A percentile compares a stretch with the other conserved stretches of the same genome.
Conservation (phyloP, 1,140 invertebrate species). For the Drosophila chauvacae region DNA sequence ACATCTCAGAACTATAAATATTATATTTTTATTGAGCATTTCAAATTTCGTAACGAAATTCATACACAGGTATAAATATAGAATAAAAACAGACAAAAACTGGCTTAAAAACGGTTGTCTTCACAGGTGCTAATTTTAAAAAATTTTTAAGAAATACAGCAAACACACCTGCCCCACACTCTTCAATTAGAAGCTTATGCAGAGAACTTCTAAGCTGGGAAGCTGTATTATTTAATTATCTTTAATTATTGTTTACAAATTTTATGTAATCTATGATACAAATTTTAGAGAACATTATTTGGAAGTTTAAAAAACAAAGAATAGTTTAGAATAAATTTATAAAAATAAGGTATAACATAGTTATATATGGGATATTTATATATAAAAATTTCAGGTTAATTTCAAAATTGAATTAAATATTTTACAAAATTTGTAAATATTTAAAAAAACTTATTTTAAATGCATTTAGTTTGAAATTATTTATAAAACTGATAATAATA, state of each 20-base stretch:
- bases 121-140: slow-evolving; percentile 21
- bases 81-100: neutral
- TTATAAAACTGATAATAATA: neutral
- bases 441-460: neutral
- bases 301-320: neutral
- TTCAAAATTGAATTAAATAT: neutral
- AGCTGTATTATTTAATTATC: neutral
- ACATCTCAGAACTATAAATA: no score
- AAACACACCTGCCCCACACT: neutral
- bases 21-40: no score
- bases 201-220: neutral
- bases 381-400: neutral
- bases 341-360: neutral
- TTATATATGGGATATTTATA: neutral
- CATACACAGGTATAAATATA: neutral
- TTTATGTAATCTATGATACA: neutral
- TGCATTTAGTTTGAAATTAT: neutral
- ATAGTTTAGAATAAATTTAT: neutral
- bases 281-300: neutral
- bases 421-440: neutral
- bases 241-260: neutral
- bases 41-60: neutral
- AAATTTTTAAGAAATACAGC: slow-evolving; percentile 14
- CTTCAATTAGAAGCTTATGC: slow-evolving; percentile 15
- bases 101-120: neutral